Conservation (phyloP, 2,797 vertebrate genomes). For the Tiaroga cobitis region DNA sequence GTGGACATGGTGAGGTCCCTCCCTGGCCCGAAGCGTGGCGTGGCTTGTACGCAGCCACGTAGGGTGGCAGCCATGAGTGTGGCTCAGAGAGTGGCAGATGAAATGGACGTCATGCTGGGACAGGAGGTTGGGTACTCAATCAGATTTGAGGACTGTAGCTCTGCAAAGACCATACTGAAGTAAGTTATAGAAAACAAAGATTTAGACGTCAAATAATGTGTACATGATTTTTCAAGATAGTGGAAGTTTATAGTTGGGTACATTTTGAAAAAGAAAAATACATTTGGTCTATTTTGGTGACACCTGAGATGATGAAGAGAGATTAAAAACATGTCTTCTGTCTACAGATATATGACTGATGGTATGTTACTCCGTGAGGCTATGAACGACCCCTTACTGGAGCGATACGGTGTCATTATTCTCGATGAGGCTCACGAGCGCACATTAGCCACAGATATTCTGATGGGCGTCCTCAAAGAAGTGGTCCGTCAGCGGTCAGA, state of each 20-base stretch:
- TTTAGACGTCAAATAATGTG: neutral
- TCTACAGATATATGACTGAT: conserved; percentile 92
- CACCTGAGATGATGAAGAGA: neutral
- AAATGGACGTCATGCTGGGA: conserved; percentile 96
- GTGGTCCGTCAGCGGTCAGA: conserved; percentile 92
- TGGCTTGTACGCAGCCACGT: conserved; percentile 94
- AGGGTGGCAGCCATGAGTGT: conserved; percentile 97
- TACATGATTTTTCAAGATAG: neutral
- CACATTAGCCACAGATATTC: conserved; percentile 95
- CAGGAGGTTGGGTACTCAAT: conserved; percentile 98
- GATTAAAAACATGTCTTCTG: neutral
- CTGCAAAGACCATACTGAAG: conserved; percentile 95
- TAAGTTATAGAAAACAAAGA: conserved; percentile 73
- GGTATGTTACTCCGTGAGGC: conserved; percentile 96
- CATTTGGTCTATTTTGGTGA: neutral
- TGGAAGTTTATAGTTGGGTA: neutral
- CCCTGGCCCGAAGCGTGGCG: conserved; percentile 88
- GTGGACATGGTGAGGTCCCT: conserved; percentile 90
- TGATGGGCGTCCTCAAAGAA: conserved; percentile 97
- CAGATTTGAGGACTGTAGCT: conserved; percentile 97
- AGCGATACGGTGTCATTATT: conserved; percentile 94
- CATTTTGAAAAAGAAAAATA: neutral
- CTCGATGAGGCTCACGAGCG: conserved; percentile 96
- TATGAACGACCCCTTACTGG: conserved; percentile 97
- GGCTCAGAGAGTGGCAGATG: conserved; percentile 94